Conservation (phyloP, 2,797 vertebrate species). For the Acanthopagrus latus region DNA sequence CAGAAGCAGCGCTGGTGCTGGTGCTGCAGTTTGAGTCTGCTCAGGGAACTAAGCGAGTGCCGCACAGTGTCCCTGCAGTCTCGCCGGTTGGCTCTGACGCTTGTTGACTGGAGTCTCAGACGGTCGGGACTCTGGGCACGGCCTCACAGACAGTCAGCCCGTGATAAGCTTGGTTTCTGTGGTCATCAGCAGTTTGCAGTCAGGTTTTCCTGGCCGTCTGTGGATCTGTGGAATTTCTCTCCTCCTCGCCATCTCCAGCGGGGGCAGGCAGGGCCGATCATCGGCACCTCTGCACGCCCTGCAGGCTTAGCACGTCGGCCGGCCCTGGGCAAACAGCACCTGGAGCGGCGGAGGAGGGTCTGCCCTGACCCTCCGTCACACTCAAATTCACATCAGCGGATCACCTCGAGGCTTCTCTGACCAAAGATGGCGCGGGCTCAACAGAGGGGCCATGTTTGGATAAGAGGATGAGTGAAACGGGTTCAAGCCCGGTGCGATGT, state of each 20-base stretch:
- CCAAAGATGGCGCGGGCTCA: slow-evolving; percentile 45
- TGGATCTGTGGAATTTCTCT: slow-evolving; percentile 84
- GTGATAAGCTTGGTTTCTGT: slow-evolving; percentile 55
- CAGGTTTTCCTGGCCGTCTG: slow-evolving; percentile 68
- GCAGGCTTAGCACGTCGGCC: slow-evolving; percentile 55
- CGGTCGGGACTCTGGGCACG: slow-evolving; percentile 48
- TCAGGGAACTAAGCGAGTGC: slow-evolving; percentile 10
- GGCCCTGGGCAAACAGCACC: slow-evolving; percentile 71
- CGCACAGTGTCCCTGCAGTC: slow-evolving; percentile 51
- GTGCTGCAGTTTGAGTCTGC: neutral
- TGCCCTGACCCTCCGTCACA: slow-evolving; percentile 52
- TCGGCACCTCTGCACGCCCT: slow-evolving; percentile 40
- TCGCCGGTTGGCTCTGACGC: slow-evolving; percentile 62
- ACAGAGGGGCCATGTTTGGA: slow-evolving; percentile 46
- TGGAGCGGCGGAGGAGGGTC: slow-evolving; percentile 32
- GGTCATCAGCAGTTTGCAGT: slow-evolving; percentile 74
- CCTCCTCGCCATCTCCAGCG: slow-evolving; percentile 72
- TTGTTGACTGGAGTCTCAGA: slow-evolving; percentile 72
- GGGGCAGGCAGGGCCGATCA: slow-evolving; percentile 37
- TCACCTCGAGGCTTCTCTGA: slow-evolving; percentile 20
- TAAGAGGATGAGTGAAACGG: slow-evolving; percentile 29
- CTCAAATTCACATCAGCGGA: slow-evolving; percentile 46
- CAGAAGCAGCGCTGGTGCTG: neutral
- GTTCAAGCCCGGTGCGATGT: slow-evolving; percentile 1
- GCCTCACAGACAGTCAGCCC: slow-evolving; percentile 55